Conservation (phyloP, 92 coral and sea anemone genomes). For the Zoanthus solanderi region DNA sequence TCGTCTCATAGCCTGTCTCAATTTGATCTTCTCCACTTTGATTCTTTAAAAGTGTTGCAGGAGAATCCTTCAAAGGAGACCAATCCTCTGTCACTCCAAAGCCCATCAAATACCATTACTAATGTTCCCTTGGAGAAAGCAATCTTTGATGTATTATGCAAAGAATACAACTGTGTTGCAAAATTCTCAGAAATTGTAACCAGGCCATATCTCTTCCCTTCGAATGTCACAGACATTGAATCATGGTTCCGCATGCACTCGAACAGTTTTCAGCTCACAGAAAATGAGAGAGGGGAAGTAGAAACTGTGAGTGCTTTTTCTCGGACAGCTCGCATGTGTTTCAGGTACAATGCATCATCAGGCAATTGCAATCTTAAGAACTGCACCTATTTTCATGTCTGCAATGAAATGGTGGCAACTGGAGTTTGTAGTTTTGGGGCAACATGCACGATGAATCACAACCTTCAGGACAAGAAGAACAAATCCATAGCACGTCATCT, state of each 20-base stretch:
- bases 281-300: conserved; percentile 54
- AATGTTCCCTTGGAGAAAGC: conserved; percentile 40
- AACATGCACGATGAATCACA: conserved; percentile 61
- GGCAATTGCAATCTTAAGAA: conserved; percentile 50
- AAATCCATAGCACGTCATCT: conserved; percentile 57
- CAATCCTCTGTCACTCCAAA: not conserved
- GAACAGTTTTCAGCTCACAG: conserved; percentile 49
- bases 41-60: not conserved
- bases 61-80: not conserved
- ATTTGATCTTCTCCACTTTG: conserved; percentile 9
- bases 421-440: conserved; percentile 67
- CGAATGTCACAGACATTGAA: conserved; percentile 39
- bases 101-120: not conserved
- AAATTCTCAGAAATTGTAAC: conserved; percentile 45
- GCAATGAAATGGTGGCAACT: conserved; percentile 62
- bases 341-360: conserved; percentile 38
- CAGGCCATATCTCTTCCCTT: conserved; percentile 57
- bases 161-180: conserved; percentile 51
- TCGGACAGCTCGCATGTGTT: conserved; percentile 57
- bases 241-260: conserved; percentile 54
- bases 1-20: conserved; percentile 26
- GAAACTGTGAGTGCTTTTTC: conserved; percentile 38
- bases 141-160: conserved; percentile 60
- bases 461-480: conserved; percentile 62
- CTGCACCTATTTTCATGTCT: conserved; percentile 73